Percentiles rank a stretch among this genome's conserved stretches.
These are phyloP conservation scores for Sternarchorhynchus goeldii DNA, from an alignment of 2,797 vertebrate genomes.

Conservation along the genomic window DNA sequence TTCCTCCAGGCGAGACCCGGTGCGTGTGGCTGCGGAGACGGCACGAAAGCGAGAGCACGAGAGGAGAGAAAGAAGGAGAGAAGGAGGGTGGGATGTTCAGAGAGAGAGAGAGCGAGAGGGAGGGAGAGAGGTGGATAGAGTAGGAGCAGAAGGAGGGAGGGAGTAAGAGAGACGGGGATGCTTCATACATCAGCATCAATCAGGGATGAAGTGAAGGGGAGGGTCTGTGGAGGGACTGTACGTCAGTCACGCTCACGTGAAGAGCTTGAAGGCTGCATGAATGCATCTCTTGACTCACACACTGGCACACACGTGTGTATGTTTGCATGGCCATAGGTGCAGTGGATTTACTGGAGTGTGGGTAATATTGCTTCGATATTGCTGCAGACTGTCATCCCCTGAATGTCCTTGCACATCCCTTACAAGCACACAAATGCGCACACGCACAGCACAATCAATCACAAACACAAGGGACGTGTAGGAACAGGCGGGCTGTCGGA, in stretches of 20 bases:
- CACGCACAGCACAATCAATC: constrained; percentile 21
- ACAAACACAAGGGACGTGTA: constrained; percentile 31
- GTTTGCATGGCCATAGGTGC: constrained; percentile 18
- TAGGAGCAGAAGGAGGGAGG: constrained; percentile 26
- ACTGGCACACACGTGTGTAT: constrained; percentile 1
- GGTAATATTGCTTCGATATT: constrained; percentile 41
- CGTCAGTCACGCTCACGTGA: constrained; percentile 54
- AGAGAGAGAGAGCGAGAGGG: constrained; percentile 34
- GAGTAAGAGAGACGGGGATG: constrained; percentile 46
- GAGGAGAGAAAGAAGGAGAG: constrained; percentile 27
- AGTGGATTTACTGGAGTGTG: constrained; percentile 22
- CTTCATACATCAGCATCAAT: constrained; percentile 62
- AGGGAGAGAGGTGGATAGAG: constrained; percentile 18
- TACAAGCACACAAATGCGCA: constrained; percentile 6
- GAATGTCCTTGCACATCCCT: constrained; percentile 21
- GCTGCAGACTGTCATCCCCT: constrained; percentile 3
- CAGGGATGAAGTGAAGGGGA: constrained; percentile 58
- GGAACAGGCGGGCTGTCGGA: constrained; percentile 33
- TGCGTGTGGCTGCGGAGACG: constrained; percentile 49
- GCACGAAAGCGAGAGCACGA: constrained; percentile 35
- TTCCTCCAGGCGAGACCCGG: constrained; percentile 43
- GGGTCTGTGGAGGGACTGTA: constrained; percentile 50
- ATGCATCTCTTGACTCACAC: neutral
- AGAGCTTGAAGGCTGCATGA: constrained; percentile 9
- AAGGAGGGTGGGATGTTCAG: constrained; percentile 23